Conservation (phyloP, 2,113 vertebrate species). For the Ophiodon elongatus region DNA sequence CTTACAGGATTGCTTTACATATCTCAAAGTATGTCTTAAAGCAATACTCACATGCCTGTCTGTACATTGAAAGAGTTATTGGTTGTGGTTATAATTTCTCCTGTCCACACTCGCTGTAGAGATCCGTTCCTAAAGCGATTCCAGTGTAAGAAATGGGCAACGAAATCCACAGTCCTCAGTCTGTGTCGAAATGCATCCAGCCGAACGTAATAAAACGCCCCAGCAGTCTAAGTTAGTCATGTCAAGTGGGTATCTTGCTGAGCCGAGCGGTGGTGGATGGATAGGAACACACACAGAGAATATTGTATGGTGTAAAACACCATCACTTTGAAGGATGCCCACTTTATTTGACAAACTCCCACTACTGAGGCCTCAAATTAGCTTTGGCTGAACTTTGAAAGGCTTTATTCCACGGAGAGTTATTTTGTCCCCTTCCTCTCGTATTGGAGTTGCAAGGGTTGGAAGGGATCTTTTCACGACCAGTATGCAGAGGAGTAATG, state of each 20-base stretch:
- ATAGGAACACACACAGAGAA: not conserved
- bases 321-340: not conserved
- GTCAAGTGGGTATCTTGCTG: not conserved
- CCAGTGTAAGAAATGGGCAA: not conserved
- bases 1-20: not conserved
- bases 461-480: not conserved
- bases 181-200: not conserved
- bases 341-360: not conserved
- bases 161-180: not conserved
- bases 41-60: not conserved
- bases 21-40: not conserved
- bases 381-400: conserved; percentile 1
- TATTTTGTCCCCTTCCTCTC: not conserved
- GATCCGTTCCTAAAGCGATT: not conserved
- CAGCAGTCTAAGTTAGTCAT: not conserved
- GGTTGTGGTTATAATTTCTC: not conserved
- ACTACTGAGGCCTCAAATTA: not conserved
- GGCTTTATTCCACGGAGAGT: not conserved
- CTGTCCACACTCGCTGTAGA: not conserved
- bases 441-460: not conserved
- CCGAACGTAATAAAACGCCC: not conserved
- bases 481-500: not conserved
- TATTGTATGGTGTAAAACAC: not conserved
- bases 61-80: not conserved
- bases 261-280: not conserved